Conservation (phyloP, 1,140 invertebrate genomes). For the Vanessa tameamea region DNA sequence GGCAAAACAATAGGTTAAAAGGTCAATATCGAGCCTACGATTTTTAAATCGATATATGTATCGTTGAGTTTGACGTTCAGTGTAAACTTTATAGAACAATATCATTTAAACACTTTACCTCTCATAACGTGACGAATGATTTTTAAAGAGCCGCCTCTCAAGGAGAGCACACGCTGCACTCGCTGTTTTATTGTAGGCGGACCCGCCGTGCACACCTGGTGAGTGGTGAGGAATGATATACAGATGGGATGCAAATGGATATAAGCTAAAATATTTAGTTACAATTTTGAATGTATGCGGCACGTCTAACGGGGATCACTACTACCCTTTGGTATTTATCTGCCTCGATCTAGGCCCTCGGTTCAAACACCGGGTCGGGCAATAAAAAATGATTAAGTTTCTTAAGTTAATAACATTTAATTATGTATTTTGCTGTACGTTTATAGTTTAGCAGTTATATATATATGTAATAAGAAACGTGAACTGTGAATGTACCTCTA, state of each 20-base stretch:
- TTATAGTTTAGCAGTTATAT: too few species aligned
- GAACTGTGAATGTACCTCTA: conserved; percentile 85
- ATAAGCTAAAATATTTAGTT: not conserved
- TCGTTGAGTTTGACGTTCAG: too few species aligned
- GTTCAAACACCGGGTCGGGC: too few species aligned
- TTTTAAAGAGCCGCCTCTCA: conserved; percentile 94
- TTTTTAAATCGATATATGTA: too few species aligned
- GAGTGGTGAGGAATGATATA: conserved; percentile 31
- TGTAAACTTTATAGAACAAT: not conserved
- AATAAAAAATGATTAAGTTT: too few species aligned
- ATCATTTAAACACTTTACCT: conserved; percentile 76
- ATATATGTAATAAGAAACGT: not conserved
- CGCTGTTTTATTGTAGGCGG: conserved; percentile 91
- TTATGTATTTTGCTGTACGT: too few species aligned
- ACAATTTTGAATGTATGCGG: not conserved
- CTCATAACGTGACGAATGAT: conserved; percentile 97
- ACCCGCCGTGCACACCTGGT: conserved; percentile 86
- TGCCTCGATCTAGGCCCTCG: too few species aligned
- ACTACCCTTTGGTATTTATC: too few species aligned
- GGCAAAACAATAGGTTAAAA: too few species aligned
- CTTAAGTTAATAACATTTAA: too few species aligned
- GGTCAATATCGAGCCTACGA: too few species aligned
- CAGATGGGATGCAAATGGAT: too few species aligned
- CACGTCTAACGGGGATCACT: not conserved
- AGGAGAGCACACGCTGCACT: conserved; percentile 93